Conservation (phyloP, 2,888 invertebrate genomes). For the Acronicta psi region DNA sequence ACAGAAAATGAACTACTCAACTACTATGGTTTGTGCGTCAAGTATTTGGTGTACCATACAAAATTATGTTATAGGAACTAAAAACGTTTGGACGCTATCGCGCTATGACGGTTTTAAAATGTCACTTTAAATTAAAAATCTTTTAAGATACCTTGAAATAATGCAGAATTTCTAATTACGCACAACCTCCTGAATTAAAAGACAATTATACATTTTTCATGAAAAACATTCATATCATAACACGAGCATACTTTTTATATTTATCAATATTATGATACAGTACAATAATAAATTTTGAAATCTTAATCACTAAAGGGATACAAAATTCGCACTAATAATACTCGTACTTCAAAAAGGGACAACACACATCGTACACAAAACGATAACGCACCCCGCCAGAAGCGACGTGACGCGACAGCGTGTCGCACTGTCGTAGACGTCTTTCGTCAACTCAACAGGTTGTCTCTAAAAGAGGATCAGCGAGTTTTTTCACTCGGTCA, state of each 20-base stretch:
- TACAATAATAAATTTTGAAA: conserved; percentile 86
- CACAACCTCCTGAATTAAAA: conserved; percentile 81
- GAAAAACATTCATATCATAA: conserved; percentile 73
- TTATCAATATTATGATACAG: conserved; percentile 68
- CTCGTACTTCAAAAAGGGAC: conserved; percentile 74
- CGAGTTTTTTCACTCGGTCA: conserved; percentile 51
- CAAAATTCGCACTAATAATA: conserved; percentile 87
- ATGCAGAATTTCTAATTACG: conserved; percentile 66
- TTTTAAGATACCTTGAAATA: conserved; percentile 36
- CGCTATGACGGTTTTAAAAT: conserved; percentile 37
- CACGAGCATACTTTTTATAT: conserved; percentile 62
- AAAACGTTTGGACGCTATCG: conserved; percentile 43
- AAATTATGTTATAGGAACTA: conserved; percentile 70
- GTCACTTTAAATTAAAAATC: conserved; percentile 27
- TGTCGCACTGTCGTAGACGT: conserved; percentile 21
- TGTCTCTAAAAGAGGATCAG: conserved; percentile 82
- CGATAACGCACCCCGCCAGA: conserved; percentile 41
- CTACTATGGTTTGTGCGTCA: conserved; percentile 69
- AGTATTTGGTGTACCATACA: conserved; percentile 55
- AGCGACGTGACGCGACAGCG: conserved; percentile 7
- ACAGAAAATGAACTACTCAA: conserved; percentile 45
- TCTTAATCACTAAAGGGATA: conserved; percentile 83
- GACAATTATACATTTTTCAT: conserved; percentile 73
- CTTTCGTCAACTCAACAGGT: conserved; percentile 70
- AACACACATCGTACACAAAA: conserved; percentile 63